These are phyloP conservation scores for Camponotus pennsylvanicus DNA, from an alignment of 1,140 invertebrate genomes.

Conservation along the genomic window DNA sequence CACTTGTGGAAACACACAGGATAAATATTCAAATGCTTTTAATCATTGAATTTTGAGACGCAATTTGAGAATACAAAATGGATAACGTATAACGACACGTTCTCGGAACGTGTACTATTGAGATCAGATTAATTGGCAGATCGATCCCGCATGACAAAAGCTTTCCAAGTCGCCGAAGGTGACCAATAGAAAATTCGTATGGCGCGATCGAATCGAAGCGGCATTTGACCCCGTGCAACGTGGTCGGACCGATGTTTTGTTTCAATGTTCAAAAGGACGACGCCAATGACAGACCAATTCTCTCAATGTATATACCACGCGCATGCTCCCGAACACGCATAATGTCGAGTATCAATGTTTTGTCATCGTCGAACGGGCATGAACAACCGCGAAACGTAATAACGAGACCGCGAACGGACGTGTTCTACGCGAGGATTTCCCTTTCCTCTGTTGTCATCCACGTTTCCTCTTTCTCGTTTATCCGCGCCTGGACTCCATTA, in stretches of 20 bases:
- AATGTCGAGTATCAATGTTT: slow-evolving; percentile 61
- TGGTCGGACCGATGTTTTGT: slow-evolving; percentile 21
- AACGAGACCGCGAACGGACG: slow-evolving; percentile 67
- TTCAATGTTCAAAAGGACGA: slow-evolving; percentile 31
- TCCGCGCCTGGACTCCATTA: slow-evolving; percentile 7
- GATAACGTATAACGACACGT: not conserved
- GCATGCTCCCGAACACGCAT: not conserved
- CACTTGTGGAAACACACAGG: not conserved
- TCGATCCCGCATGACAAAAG: slow-evolving; percentile 18
- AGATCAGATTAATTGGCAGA: slow-evolving; percentile 43
- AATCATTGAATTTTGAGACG: not conserved
- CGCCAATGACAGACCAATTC: slow-evolving; percentile 47
- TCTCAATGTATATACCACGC: not conserved
- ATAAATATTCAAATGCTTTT: not conserved
- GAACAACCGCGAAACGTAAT: slow-evolving; percentile 71
- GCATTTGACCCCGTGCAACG: not conserved
- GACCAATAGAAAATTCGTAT: slow-evolving; percentile 31
- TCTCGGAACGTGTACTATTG: not conserved
- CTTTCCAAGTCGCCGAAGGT: slow-evolving; percentile 44
- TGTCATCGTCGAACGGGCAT: slow-evolving; percentile 58
- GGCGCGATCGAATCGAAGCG: not conserved
- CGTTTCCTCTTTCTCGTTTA: slow-evolving; percentile 21
- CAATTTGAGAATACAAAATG: not conserved
- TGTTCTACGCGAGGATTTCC: slow-evolving; percentile 45
- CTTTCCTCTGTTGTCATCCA: slow-evolving; percentile 53